A percentile compares a stretch with the other conserved stretches of the same genome.
These are phyloP conservation scores for Gryon sp. DNA, from an alignment of 1,140 invertebrate species.

Conservation along the genomic window DNA sequence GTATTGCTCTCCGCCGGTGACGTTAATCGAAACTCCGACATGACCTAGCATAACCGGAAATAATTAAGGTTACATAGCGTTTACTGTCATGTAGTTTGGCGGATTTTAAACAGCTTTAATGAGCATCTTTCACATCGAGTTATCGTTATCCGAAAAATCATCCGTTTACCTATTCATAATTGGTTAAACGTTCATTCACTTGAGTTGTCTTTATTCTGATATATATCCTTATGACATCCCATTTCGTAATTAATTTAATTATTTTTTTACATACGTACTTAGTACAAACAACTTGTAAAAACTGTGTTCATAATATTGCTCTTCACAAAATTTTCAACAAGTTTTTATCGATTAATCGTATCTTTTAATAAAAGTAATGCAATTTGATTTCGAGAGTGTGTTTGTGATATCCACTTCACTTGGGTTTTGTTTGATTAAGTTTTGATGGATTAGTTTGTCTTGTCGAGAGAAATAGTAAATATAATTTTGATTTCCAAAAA, in stretches of 20 bases:
- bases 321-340: no score
- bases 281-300: no score
- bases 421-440: background rate
- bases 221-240: no score
- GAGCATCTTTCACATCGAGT: slow-evolving; percentile 16
- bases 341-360: no score
- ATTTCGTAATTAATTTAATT: no score
- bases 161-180: background rate
- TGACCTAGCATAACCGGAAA: slow-evolving; percentile 28
- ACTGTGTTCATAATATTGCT: no score
- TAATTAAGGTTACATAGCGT: slow-evolving; percentile 38
- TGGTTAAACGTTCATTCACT: background rate
- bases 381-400: no score
- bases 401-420: no score
- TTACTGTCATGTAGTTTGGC: slow-evolving; percentile 7
- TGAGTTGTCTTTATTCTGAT: no score
- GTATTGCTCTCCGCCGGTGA: slow-evolving; percentile 21
- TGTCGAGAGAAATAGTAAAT: background rate
- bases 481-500: no score
- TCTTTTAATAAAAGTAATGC: no score
- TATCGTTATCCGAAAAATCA: background rate
- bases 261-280: no score
- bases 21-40: slow-evolving; percentile 42
- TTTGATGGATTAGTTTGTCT: slow-evolving; percentile 11
- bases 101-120: slow-evolving; percentile 24